Evolutionary conservation across 2,888 invertebrate species (phyloP), one percentile per base, ranked within the genome.

Genomic region (Cantharis nigra): DNA sequence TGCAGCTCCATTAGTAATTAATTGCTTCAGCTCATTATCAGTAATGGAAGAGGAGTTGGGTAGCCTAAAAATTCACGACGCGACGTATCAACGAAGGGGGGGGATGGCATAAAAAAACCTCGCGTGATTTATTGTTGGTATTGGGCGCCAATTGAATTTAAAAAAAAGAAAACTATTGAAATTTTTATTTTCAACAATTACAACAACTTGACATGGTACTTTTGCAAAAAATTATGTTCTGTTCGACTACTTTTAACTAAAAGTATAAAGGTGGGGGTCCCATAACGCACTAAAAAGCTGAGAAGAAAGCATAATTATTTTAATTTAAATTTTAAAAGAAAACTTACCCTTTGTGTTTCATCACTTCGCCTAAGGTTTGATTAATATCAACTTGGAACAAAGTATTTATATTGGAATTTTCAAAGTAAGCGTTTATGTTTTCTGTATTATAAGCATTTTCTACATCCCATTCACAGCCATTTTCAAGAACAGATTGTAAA

Each of bases 371-470:
- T 3, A 96, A 89, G 1, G 91, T 91, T 81, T 90, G 90, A 0
- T 88, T 85, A 0, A 91, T 83, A 82, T 93, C 87, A 2, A 95
- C 89, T 79, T 91, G 88, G 83, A 92, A 91, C 0, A 94, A 89
- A 84, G 89, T 88, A 65, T 90, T 91, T 79, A 90, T 91, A 80
- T 92, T 90, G 73, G 89, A 88, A 72, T 94, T 93, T 88, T 96
- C 95, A 85, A 92, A 96, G 85, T 95, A 96, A 1, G 96, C 90
- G 86, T 92, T 91, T 1, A 96, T 85, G 74, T 89, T 91, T 0
- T 90, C 88, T 9, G 89, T 84, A 70, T 85, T 90, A 85, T 96
- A 97, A 81, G 92, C 92, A 26, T 90, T 88, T 0, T 93, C 89
- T 63, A 87, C 87, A 85, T 97, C 97, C 94, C 95, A 96, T 0